A percentile compares a stretch with the other conserved stretches of the same genome.
phyloP scores from a whole-genome alignment of 2,113 vertebrate genomes.

The Propithecus coquereli region DNA sequence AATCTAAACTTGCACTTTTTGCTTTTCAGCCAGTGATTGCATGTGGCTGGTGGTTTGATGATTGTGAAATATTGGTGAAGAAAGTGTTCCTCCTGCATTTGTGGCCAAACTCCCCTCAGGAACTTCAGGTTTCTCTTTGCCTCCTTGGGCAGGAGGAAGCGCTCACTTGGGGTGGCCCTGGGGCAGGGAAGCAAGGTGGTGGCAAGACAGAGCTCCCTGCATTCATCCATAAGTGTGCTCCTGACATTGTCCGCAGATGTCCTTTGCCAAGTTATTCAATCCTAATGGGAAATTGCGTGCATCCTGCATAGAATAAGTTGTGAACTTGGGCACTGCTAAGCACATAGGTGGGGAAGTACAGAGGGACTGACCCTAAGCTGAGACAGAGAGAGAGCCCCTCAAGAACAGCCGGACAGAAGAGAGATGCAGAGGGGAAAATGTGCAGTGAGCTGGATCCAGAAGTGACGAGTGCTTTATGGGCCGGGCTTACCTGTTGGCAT shows the following conservation, averaged over 20 bases:
- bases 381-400: background rate
- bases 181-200: background rate
- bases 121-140: slow-evolving; percentile 69
- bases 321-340: background rate
- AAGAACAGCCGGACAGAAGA: background rate
- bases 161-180: background rate
- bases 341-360: background rate
- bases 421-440: background rate
- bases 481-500: background rate
- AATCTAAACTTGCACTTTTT: slow-evolving; percentile 33
- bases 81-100: slow-evolving; percentile 65
- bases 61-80: slow-evolving; percentile 71
- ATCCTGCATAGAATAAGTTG: background rate
- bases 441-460: background rate
- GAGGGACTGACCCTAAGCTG: background rate
- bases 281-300: background rate
- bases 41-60: slow-evolving; percentile 63
- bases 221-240: background rate
- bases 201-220: background rate
- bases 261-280: background rate
- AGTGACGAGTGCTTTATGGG: background rate
- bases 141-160: slow-evolving; percentile 15
- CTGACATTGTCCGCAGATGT: background rate
- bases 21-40: slow-evolving; percentile 59
- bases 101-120: slow-evolving; percentile 52